Evolutionary conservation across 1,140 invertebrate genomes (phyloP).

Genomic region (Reticulitermes speratus): DNA sequence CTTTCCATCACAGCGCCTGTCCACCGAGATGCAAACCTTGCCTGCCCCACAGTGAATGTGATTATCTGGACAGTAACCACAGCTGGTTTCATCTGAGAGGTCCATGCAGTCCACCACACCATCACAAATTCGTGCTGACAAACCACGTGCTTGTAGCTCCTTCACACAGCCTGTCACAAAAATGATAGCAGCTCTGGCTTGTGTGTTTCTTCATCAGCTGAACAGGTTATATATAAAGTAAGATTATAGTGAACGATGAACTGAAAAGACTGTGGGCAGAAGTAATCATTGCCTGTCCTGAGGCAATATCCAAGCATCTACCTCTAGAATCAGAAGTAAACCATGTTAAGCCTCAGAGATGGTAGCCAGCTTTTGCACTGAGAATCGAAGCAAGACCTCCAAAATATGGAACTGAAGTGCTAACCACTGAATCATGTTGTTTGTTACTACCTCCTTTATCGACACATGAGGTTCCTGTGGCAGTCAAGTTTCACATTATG

Average conservation of each 20-base stretch:
- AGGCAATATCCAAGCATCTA: no score
- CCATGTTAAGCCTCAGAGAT: no score
- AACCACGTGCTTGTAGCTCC: slow-evolving; percentile 65
- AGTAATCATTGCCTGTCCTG: background rate
- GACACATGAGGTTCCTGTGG: no score
- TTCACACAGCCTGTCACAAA: slow-evolving; percentile 62
- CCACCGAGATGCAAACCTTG: slow-evolving; percentile 66
- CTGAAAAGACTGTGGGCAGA: background rate
- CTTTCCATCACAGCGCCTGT: slow-evolving; percentile 76
- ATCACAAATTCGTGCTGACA: slow-evolving; percentile 77
- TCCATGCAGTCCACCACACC: slow-evolving; percentile 83
- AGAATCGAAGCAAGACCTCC: no score
- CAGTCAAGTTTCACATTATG: no score
- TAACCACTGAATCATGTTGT: no score
- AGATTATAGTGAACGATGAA: background rate
- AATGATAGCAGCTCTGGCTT: background rate
- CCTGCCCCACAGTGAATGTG: slow-evolving; percentile 75
- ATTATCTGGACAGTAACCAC: slow-evolving; percentile 70
- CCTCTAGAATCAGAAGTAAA: no score
- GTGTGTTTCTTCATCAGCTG: background rate
- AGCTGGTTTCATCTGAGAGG: slow-evolving; percentile 74
- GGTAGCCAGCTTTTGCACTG: no score
- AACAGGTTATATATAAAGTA: background rate
- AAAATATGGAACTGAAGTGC: no score
- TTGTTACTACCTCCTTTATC: no score